Conservation (phyloP, 2,113 vertebrate species). For the Paralichthys olivaceus region DNA sequence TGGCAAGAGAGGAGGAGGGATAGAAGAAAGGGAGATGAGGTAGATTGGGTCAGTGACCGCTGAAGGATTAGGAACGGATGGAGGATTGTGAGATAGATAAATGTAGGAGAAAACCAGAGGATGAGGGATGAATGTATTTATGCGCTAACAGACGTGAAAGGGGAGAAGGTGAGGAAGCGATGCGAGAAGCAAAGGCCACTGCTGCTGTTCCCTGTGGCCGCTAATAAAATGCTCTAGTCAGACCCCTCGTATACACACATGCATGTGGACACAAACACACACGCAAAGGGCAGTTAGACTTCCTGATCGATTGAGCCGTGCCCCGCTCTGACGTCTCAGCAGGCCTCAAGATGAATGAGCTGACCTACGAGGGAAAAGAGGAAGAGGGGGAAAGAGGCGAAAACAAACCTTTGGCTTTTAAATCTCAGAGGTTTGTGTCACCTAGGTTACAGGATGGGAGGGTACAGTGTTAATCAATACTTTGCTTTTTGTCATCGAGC, state of each 20-base stretch:
- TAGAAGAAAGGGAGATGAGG: conserved; percentile 39
- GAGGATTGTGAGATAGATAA: conserved; percentile 39
- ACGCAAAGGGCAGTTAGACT: conserved; percentile 65
- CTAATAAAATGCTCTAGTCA: conserved; percentile 66
- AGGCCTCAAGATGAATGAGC: conserved; percentile 76
- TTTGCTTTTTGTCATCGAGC: neutral
- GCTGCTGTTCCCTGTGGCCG: conserved; percentile 57
- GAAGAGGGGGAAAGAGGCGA: conserved; percentile 44
- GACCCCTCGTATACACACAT: conserved; percentile 47
- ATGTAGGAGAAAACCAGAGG: conserved; percentile 34
- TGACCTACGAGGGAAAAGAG: conserved; percentile 63
- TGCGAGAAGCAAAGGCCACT: conserved; percentile 51
- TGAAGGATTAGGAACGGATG: conserved; percentile 32
- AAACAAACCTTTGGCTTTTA: conserved; percentile 72
- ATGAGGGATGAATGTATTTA: conserved; percentile 40
- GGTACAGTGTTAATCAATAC: conserved; percentile 3
- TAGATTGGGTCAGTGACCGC: conserved; percentile 48
- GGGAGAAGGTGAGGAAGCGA: conserved; percentile 49
- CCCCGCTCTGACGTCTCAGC: conserved; percentile 72
- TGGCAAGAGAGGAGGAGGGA: conserved; percentile 36
- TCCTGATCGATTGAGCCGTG: conserved; percentile 79
- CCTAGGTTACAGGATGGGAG: conserved; percentile 22
- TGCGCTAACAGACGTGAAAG: conserved; percentile 2
- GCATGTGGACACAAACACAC: conserved; percentile 41
- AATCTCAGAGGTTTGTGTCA: conserved; percentile 67